These are phyloP conservation scores for Vanacampus margaritifer DNA, from an alignment of 2,113 vertebrate species.

Conservation along the genomic window DNA sequence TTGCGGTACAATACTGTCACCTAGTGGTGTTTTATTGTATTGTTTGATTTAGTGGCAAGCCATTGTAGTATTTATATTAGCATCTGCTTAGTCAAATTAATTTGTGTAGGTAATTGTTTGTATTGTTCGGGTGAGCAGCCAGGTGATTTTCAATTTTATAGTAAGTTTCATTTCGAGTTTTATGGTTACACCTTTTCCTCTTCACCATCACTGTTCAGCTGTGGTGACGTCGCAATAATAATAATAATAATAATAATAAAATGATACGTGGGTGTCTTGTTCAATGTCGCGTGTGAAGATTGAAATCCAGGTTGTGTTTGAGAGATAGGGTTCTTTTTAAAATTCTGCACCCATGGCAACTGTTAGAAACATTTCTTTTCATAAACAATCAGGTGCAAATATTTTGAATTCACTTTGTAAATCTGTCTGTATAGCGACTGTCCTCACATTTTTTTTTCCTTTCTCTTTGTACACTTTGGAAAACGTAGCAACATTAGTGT, in stretches of 20 bases:
- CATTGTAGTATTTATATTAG: not conserved
- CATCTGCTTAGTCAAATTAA: not conserved
- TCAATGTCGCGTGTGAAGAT: not conserved
- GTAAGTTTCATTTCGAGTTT: not conserved
- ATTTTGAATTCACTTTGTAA: slow-evolving; percentile 29
- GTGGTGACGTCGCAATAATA: not conserved
- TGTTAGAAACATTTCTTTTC: slow-evolving; percentile 30
- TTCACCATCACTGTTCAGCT: not conserved
- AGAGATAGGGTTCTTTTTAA: slow-evolving; percentile 9
- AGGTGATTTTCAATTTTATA: not conserved
- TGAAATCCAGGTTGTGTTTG: not conserved
- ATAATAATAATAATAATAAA: not conserved
- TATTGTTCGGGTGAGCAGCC: not conserved
- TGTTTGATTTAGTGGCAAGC: not conserved
- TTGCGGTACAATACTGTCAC: not conserved
- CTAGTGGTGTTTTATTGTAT: not conserved
- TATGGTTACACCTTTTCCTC: not conserved
- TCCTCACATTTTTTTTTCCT: slow-evolving; percentile 3
- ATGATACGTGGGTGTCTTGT: not conserved
- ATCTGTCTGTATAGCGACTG: slow-evolving; percentile 11
- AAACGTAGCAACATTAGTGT: slow-evolving; percentile 5
- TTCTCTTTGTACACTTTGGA: slow-evolving; percentile 29
- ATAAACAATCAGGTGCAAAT: slow-evolving; percentile 22
- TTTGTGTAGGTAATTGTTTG: not conserved
- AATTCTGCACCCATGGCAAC: slow-evolving; percentile 43